These are phyloP conservation scores for Eupithecia vulgata DNA, from an alignment of 2,888 invertebrate genomes.

Conservation along the genomic window DNA sequence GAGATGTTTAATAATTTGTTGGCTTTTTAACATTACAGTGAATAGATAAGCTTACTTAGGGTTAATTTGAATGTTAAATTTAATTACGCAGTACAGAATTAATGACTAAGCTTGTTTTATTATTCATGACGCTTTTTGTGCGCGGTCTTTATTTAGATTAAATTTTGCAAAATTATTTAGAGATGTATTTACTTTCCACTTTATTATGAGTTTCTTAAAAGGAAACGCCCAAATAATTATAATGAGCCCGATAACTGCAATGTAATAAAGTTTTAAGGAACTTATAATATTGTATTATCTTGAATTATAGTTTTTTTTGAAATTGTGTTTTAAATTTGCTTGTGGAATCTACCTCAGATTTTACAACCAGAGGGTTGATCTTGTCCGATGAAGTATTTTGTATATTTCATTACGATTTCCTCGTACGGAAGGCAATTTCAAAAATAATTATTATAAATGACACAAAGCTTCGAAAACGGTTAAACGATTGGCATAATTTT, in stretches of 20 bases:
- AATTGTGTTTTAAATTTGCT: slow-evolving; percentile 32
- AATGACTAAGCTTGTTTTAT: slow-evolving; percentile 5
- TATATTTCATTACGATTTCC: not conserved
- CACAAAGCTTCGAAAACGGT: slow-evolving; percentile 73
- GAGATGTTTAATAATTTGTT: not conserved
- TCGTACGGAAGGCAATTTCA: slow-evolving; percentile 50
- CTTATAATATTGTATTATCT: slow-evolving; percentile 43
- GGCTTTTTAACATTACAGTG: not conserved
- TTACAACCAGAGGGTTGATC: not conserved
- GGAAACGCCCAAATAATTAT: slow-evolving; percentile 27
- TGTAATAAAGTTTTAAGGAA: slow-evolving; percentile 39
- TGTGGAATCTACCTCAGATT: slow-evolving; percentile 17
- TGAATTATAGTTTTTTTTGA: slow-evolving; percentile 30
- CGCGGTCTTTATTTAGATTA: slow-evolving; percentile 21
- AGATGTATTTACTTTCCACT: slow-evolving; percentile 49
- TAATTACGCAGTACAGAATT: slow-evolving; percentile 12
- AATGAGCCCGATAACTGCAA: slow-evolving; percentile 45
- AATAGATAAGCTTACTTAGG: not conserved
- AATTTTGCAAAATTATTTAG: not conserved
- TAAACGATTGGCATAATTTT: slow-evolving; percentile 65
- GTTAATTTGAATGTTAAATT: slow-evolving; percentile 23
- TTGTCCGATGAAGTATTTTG: not conserved
- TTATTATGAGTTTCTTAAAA: slow-evolving; percentile 46
- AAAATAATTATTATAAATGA: slow-evolving; percentile 53
- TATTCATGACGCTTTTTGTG: slow-evolving; percentile 28